These are phyloP conservation scores for Acropora tenuis DNA, from an alignment of 64 coral and sea anemone genomes.

Conservation along the genomic window DNA sequence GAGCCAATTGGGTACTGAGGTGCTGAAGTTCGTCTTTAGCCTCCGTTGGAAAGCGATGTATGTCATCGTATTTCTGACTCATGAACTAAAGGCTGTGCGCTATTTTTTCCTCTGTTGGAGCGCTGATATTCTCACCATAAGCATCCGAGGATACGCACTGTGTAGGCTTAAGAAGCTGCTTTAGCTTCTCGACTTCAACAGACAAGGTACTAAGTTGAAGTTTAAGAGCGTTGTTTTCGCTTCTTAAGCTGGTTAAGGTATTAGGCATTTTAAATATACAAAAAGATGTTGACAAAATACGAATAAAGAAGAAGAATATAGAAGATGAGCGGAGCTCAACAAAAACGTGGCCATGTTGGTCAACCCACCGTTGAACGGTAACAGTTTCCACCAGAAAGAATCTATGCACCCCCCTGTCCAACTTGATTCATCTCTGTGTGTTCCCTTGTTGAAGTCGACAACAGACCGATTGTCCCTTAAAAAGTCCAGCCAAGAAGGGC, in stretches of 20 bases:
- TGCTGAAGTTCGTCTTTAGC: not conserved
- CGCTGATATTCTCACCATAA: slow-evolving; percentile 15
- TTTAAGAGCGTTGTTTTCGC: not conserved
- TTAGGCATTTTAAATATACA: not conserved
- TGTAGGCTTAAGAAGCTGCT: not conserved
- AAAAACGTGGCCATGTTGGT: not conserved
- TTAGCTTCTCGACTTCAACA: not conserved
- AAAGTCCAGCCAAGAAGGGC: too few relatives aligned
- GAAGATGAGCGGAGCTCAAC: not conserved
- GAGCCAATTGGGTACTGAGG: not conserved
- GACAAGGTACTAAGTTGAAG: not conserved
- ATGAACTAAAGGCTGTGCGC: not conserved
- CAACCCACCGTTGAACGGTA: not conserved
- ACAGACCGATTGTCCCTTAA: too few relatives aligned
- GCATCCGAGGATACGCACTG: not conserved
- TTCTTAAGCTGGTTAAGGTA: not conserved
- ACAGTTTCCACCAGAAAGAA: too few relatives aligned
- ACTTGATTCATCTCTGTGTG: too few relatives aligned
- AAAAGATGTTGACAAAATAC: not conserved
- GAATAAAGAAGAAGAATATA: not conserved
- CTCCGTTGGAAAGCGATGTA: not conserved
- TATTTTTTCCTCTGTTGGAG: not conserved
- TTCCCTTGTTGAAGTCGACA: too few relatives aligned
- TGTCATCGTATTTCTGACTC: not conserved
- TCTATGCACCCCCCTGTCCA: too few relatives aligned